Evolutionary conservation across 2,888 invertebrate species (phyloP), one percentile per base, ranked within the genome.

Genomic region (Ichneumon xanthorius): DNA sequence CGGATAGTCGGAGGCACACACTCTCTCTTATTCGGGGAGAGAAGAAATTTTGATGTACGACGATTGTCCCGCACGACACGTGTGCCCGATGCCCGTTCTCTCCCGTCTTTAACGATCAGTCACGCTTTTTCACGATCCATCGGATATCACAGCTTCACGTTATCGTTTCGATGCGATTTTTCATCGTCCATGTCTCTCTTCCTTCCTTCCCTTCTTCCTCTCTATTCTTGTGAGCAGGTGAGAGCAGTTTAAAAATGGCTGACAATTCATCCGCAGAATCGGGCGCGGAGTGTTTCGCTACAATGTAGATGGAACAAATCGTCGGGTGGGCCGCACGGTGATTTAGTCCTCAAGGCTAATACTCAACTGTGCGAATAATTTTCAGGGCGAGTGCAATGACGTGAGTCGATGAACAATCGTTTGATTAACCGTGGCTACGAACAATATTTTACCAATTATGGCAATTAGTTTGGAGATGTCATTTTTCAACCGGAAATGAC

Each of bases 201-300:
- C 67, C 45, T 73, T 61, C 67, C 61, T 82, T 22, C 73, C 78
- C 75, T 86, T 88, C 89, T 87, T 86, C 86, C 86, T 87, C 79
- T 77, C 84, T 86, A 86, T 85, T 87, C 84, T 85, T 90, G 88
- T 88, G 78, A 90, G 89, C 90, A 89, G 89, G 89, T 90, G 90
- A 90, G 92, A 90, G 92, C 90, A 90, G 92, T 92, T 92, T 92
- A 92, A 92, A 92, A 92, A 92, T 92, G 92, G 92, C 92, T 92
- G 91, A 90, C 84, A 84, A 87, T 88, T 88, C 83, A 87, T 88
- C 87, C 87, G 87, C 79, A 83, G 84, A 88, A 88, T 76, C 82
- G 87, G 45, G 75, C 88, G 87, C 82, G 86, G 58, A 58, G 26
- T 58, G 26, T 58, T 14, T 26, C 58, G 58, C 1, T 14, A 4